phyloP scores from a whole-genome alignment of 2,888 invertebrate species.

The Epsilonema sp. region DNA sequence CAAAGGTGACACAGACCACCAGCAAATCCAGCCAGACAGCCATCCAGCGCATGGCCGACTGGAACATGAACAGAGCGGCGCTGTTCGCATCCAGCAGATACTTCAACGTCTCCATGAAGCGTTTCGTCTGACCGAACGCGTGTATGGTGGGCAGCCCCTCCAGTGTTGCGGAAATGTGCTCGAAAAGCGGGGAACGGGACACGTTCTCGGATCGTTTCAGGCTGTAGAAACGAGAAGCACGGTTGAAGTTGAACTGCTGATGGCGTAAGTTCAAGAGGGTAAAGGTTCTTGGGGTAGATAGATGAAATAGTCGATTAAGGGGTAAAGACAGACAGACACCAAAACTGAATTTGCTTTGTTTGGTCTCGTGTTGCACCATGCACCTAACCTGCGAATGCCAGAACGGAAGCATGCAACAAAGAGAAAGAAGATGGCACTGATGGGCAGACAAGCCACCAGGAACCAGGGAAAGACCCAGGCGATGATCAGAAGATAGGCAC shows the following conservation, averaged over 20 bases:
- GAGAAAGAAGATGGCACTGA: constrained; percentile 27
- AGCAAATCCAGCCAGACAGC: constrained; percentile 31
- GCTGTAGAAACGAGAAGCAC: constrained; percentile 12
- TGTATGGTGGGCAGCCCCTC: constrained; percentile 43
- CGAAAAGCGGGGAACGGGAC: constrained; percentile 41
- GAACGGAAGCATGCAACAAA: constrained; percentile 31
- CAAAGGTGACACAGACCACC: constrained; percentile 32
- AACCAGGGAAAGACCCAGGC: constrained; percentile 36
- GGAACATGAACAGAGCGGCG: constrained; percentile 25
- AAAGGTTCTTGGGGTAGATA: no score
- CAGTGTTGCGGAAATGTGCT: constrained; percentile 40
- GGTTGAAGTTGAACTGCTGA: not conserved
- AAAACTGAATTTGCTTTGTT: no score
- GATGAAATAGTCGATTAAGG: no score
- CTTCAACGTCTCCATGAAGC: constrained; percentile 22
- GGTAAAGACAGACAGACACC: no score
- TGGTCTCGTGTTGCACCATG: no score
- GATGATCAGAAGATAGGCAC: constrained; percentile 64
- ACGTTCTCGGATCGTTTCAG: constrained; percentile 40
- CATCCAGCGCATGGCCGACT: constrained; percentile 32
- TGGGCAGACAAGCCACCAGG: constrained; percentile 29
- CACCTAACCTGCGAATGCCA: constrained; percentile 27
- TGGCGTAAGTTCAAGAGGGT: no score
- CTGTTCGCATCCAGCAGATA: constrained; percentile 20
- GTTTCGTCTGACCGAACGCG: constrained; percentile 35